Conservation (phyloP, 2,888 invertebrate species). For the Ditula angustiorana region DNA sequence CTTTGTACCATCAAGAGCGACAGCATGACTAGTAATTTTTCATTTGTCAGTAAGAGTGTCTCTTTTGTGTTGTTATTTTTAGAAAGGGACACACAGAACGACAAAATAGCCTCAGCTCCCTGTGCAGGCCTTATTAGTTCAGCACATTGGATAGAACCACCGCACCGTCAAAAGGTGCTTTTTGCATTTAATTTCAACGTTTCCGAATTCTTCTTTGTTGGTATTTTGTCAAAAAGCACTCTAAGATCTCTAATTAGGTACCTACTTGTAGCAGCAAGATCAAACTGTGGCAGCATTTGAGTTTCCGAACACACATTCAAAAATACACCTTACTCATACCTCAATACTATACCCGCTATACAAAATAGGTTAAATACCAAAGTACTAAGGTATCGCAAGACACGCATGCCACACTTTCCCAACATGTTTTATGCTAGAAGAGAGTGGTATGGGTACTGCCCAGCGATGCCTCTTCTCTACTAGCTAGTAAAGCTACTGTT, state of each 20-base stretch:
- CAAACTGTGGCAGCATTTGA: too few species aligned
- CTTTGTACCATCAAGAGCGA: not conserved
- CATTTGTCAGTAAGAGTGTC: not conserved
- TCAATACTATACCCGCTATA: not conserved
- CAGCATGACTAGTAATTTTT: not conserved
- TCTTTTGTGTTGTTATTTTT: not conserved
- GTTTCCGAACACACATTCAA: too few species aligned
- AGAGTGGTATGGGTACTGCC: too few species aligned
- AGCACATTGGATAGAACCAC: too few species aligned
- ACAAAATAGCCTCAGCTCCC: too few species aligned
- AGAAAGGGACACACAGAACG: not conserved
- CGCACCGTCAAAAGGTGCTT: too few species aligned
- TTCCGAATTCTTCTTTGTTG: not conserved
- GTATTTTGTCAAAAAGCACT: not conserved
- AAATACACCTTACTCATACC: too few species aligned
- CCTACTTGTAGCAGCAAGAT: not conserved
- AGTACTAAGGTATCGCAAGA: not conserved
- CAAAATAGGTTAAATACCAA: not conserved
- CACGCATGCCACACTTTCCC: too few species aligned
- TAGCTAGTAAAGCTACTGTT: not conserved
- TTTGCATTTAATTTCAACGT: not conserved
- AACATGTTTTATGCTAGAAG: too few species aligned
- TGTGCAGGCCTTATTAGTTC: too few species aligned
- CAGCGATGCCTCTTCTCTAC: too few species aligned
- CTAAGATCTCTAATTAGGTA: not conserved